Evolutionary conservation across 2,113 vertebrate genomes (phyloP), one percentile per base, ranked within the genome.

Genomic region (Megaceryle torquata): DNA sequence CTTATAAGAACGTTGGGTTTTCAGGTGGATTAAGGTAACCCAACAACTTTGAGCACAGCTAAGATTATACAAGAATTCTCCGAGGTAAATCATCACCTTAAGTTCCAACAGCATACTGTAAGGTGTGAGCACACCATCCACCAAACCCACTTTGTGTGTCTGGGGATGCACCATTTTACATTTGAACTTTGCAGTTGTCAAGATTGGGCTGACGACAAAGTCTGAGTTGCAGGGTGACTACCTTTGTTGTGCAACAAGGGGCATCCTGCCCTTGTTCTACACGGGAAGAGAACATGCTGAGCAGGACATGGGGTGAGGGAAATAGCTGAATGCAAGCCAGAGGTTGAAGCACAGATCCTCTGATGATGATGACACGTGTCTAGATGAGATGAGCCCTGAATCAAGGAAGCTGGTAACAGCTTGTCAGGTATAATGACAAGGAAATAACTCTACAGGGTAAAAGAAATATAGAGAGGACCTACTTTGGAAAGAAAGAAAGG

Each of bases 121-220:
- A 46, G 17, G 16, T 43, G 20, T 20, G 60, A 63, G 10, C 1
- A 0, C 17, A n/a, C 19, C n/a, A 25, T 15, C 14, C 31, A 35
- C 46, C 35, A 63, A 67, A 91, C 29, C 4, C 3, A 21, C 63
- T 63, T 2, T 3, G 3, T 0, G 0, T 17, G 11, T 12, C n/a
- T 64, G 41, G 63, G 31, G 35, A 65, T 6, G 20, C 26, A 57
- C 10, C 48, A 11, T 12, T 39, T 50, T 57, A 26, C 24, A 11
- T 43, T 28, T 26, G 18, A 43, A 39, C 11, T 33, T 15, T 64
- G 69, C 22, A 33, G 12, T 8, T 21, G 7, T 6, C 21, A 60
- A 39, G 60, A 39, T 5, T 12, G 31, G 19, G 14, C 35, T 85
- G 39, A 35, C 35, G 72, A 39, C 26, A 70, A 33, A n/a, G 46